Conservation (phyloP, 2,113 vertebrate species). For the Centropus unirufus region DNA sequence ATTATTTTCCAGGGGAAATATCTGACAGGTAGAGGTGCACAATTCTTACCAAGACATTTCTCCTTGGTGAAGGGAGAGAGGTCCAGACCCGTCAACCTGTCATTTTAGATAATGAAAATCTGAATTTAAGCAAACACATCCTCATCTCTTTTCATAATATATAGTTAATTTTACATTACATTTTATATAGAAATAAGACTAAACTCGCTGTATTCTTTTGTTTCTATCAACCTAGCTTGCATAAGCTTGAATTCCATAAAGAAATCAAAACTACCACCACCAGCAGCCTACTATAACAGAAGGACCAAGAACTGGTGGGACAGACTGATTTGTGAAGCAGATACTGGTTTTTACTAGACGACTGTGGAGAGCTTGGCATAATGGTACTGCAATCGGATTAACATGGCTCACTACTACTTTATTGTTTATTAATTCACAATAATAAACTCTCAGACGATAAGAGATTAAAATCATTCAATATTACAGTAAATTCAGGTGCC, state of each 20-base stretch:
- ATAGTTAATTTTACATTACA: background rate
- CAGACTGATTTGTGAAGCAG: background rate
- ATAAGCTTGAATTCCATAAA: background rate
- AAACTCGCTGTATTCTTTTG: background rate
- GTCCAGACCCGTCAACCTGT: no score
- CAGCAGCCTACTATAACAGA: background rate
- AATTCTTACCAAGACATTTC: no score
- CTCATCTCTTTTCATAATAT: background rate
- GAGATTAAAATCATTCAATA: constrained; percentile 41
- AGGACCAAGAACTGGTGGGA: background rate
- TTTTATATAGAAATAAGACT: background rate
- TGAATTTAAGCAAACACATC: background rate
- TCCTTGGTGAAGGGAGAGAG: no score
- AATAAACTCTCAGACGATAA: constrained; percentile 4
- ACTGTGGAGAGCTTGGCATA: background rate
- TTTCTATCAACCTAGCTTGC: background rate
- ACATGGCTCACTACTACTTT: background rate
- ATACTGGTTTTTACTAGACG: background rate
- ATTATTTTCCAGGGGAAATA: no score
- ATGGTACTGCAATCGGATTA: constrained; percentile 5
- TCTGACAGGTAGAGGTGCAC: no score
- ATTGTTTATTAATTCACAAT: constrained; percentile 36
- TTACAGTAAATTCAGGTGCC: background rate
- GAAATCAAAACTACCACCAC: background rate
- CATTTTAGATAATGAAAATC: background rate